A percentile compares a stretch with the other conserved stretches of the same genome.
These are phyloP conservation scores for Strigamia crassipes DNA, from an alignment of 2,888 invertebrate species.

Conservation along the genomic window DNA sequence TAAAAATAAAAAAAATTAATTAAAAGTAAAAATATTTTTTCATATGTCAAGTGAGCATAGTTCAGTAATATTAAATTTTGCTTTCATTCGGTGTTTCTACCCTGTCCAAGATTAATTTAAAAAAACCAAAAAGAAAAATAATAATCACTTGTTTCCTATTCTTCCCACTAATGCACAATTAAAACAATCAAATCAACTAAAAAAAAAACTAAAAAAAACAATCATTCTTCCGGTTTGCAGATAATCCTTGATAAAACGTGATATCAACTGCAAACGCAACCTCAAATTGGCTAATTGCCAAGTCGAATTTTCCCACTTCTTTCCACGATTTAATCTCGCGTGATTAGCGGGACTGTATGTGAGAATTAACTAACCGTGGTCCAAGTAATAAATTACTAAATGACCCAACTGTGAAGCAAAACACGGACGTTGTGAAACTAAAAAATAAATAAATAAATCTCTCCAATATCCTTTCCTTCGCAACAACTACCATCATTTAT, in stretches of 20 bases:
- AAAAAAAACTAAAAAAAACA: too few species aligned
- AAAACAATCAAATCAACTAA: too few species aligned
- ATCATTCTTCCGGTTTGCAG: too few species aligned
- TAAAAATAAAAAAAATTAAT: too few species aligned
- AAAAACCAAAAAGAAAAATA: too few species aligned
- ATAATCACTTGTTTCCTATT: too few species aligned
- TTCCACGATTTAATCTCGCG: conserved; percentile 26
- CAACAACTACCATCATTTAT: not conserved
- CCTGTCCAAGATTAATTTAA: too few species aligned
- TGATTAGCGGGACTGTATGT: conserved; percentile 28
- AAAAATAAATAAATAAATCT: not conserved
- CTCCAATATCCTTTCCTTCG: not conserved
- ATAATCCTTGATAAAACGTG: not conserved
- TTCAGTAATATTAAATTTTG: too few species aligned
- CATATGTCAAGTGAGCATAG: too few species aligned
- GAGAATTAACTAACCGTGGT: conserved; percentile 38
- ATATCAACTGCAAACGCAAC: not conserved
- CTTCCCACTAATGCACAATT: too few species aligned
- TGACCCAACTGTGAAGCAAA: conserved; percentile 26
- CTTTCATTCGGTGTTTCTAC: too few species aligned
- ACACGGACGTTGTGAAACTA: not conserved
- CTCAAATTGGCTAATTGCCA: conserved; percentile 14
- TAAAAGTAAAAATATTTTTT: too few species aligned
- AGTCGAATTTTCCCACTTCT: not conserved
- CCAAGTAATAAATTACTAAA: conserved; percentile 8